Evolutionary conservation across 2,113 vertebrate genomes (phyloP), one percentile per base, ranked within the genome.

Genomic region (Lontra canadensis): DNA sequence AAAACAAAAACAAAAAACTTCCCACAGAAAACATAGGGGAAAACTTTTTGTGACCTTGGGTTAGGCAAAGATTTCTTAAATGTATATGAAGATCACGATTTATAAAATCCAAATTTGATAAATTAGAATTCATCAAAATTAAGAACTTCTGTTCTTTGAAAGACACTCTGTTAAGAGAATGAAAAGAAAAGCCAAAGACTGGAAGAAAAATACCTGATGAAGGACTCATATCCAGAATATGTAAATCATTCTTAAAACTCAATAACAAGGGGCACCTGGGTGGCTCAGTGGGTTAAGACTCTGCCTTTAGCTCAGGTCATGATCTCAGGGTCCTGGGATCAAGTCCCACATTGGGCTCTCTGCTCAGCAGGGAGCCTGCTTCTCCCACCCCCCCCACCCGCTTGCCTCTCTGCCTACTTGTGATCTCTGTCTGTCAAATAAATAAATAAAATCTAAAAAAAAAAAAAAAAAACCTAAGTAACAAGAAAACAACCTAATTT

Each of bases 31-130:
- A 87, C 63, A 87, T 52, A 52, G 63, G 25, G 67, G 21, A 55
- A 39, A 31, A 55, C 52, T 73, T 71, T 29, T 71, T 31, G 49
- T 55, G 67, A 88, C 47, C 23, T 86, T 49, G 12, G 29, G 10
- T 85, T 85, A 65, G 42, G 59, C 29, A 85, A 85, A 49, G 61
- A n/a, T 61, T 61, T 80, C 47, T 69, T 55, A 81, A 55, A 69
- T 57, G 15, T 69, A 34, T 36, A 65, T n/a, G 31, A 47, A 90
- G 61, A 42, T 90, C 74, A 47, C 29, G 59, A 49, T 52, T 90
- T 11, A 31, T 90, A 42, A 61, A 65, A 52, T 34, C 15, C 47
- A 79, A 29, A 65, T 80, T 18, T 79, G 74, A 79, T 61, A 49
- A 79, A 49, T 63, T 49, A 90, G 57, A 49, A 6, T 18, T 61